Base-by-base conservation (phyloP, 2,888 invertebrate species). In the Entomobrya proxima region DNA sequence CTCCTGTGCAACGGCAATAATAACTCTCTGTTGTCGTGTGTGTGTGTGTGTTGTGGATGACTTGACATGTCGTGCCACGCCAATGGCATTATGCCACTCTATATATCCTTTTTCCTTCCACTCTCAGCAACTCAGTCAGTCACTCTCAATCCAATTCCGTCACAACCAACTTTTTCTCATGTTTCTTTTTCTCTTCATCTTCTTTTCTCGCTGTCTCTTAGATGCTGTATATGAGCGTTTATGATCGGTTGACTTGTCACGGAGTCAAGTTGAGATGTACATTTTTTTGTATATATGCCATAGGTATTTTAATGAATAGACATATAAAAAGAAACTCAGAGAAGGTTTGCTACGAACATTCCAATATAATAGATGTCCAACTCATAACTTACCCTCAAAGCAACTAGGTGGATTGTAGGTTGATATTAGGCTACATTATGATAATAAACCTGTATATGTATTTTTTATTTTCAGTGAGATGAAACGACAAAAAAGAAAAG, bases 61-160 rank as follows among this genome's bases (percentile, higher is more conserved):
- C 82, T 84, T 86, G 86, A 83, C 86, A 84, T 86, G 86, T 81
- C 82, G 58, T 82, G 83, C 83, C 79, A 79, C 84, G 86, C 86
- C 86, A 86, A 78, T 83, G 83, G 86, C 79, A 86, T 79, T 80
- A 84, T 86, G 75, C 83, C 86, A 84, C 86, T 83, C 64, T 50
- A 52, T 79, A 74, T 75, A 67, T 32, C 47, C 55, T 75, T 61
- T 69, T 74, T 75, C 80, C 86, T 75, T 85, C 69, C 85, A 80
- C 76, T 80, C 76, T 72, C 32, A 40, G 64, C 40, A 61, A 64
- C 21, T 64, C 27, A 67, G 37, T 9, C 64, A 69, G 61, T 86
- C 47, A 69, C 50, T 79, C 61, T 79, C 86, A 80, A 81, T 85
- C 76, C 76, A 76, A 80, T 76, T 79, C 50, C 47, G 35, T 47